A percentile compares a stretch with the other conserved stretches of the same genome.
These are phyloP conservation scores for Acanthaster planci DNA, from an alignment of 35 echinoderm and acorn worm genomes.

Conservation along the genomic window DNA sequence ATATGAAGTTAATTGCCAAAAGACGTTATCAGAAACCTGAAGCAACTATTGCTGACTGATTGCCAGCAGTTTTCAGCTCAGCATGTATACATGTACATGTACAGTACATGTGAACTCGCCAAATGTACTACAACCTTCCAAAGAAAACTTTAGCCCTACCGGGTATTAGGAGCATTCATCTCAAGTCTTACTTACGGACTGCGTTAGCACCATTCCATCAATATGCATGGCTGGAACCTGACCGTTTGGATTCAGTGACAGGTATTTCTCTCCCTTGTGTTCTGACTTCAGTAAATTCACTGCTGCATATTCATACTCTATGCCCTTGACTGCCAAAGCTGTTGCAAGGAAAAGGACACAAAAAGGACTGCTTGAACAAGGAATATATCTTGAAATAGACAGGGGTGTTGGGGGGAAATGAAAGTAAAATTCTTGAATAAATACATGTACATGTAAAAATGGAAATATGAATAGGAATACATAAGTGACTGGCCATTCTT, in stretches of 20 bases:
- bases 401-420: no score
- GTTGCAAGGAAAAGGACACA: slow-evolving; percentile 9
- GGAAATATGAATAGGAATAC: no score
- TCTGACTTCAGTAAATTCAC: slow-evolving; percentile 89
- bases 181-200: slow-evolving; percentile 66
- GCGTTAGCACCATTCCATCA: slow-evolving; percentile 66
- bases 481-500: no score
- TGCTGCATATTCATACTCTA: slow-evolving; percentile 87
- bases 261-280: slow-evolving; percentile 76
- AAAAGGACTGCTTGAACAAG: no score
- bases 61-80: no score
- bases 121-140: not conserved
- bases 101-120: not conserved
- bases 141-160: not conserved
- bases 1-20: no score
- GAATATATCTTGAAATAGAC: no score
- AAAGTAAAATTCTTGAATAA: no score
- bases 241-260: slow-evolving; percentile 51
- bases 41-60: no score
- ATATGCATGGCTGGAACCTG: slow-evolving; percentile 83
- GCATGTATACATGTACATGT: no score
- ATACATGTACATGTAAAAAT: no score
- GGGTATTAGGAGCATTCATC: not conserved
- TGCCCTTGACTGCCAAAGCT: slow-evolving; percentile 86
- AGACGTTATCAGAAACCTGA: no score